Base-by-base conservation (phyloP, 2,888 invertebrate genomes). In the Amblyjoppa proteus region DNA sequence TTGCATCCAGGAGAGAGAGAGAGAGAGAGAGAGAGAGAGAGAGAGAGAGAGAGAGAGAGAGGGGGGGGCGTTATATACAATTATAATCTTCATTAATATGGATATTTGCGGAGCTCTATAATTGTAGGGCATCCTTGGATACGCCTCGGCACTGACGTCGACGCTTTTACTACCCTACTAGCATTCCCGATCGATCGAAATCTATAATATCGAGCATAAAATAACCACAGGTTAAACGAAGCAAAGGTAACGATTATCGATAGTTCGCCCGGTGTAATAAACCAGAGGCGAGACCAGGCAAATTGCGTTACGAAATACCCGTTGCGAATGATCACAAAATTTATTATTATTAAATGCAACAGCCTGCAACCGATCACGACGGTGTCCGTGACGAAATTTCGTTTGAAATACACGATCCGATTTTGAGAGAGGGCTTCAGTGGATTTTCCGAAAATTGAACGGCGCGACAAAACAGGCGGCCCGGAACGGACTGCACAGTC, bases 221-320 rank as follows among this genome's bases (percentile, higher is more conserved):
- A 73, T 51, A 80, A 80, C 3, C n/a, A 53, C 7, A 53, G 73
- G 74, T 83, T 76, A 73, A 73, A 83, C 77, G 80, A 76, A 83
- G 73, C 73, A 68, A 71, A 68, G 75, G 66, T 76, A 83, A 80
- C 66, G 80, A 74, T 80, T 77, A 85, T 85, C 70, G 75, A 76
- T 75, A 58, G 41, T 45, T 45, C 45, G 38, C 53, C 53, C 56
- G 31, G 58, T 53, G 53, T 51, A 61, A 77, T 49, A 75, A 45
- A 58, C 58, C 28, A 9, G 66, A 68, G 45, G 25, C 53, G 70
- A 78, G 74, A 41, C 69, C 53, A 51, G 73, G 69, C 74, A 64
- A n/a, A 58, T 74, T 38, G 61, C 49, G 83, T 74, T 80, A 53
- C 45, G 31, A 79, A 82, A 82, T 82, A 75, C 58, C 74, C 11